Evolutionary conservation across 2,113 vertebrate species (phyloP).

Genomic region (Okapia johnstoni): DNA sequence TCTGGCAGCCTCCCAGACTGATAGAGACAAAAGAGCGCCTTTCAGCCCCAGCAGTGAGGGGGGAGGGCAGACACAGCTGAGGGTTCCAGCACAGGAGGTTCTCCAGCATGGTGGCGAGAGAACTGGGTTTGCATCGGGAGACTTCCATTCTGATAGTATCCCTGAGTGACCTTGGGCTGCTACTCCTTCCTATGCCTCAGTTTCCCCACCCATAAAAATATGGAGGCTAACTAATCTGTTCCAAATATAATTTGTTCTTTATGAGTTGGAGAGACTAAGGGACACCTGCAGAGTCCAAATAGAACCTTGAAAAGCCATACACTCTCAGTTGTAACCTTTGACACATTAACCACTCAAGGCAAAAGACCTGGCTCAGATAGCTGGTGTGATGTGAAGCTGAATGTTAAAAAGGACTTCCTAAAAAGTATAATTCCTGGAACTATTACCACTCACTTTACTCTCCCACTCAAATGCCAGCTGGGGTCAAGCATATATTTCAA

Average conservation of each 20-base stretch:
- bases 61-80: background rate
- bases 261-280: background rate
- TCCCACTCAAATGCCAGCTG: background rate
- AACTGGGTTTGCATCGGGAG: background rate
- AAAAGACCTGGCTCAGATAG: background rate
- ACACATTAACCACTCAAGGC: background rate
- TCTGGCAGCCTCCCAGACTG: background rate
- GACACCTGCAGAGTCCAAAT: background rate
- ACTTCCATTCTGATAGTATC: background rate
- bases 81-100: background rate
- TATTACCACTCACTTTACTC: background rate
- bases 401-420: background rate
- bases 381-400: background rate
- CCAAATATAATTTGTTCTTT: background rate
- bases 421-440: background rate
- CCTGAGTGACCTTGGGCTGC: background rate
- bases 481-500: too few relatives aligned
- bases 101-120: background rate
- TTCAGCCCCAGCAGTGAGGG: background rate
- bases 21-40: constrained; percentile 21
- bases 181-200: background rate
- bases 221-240: background rate
- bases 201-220: background rate
- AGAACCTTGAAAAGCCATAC: background rate
- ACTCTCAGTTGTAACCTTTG: background rate